Evolutionary conservation across 2,888 invertebrate species (phyloP).

Genomic region (Cancer borealis): DNA sequence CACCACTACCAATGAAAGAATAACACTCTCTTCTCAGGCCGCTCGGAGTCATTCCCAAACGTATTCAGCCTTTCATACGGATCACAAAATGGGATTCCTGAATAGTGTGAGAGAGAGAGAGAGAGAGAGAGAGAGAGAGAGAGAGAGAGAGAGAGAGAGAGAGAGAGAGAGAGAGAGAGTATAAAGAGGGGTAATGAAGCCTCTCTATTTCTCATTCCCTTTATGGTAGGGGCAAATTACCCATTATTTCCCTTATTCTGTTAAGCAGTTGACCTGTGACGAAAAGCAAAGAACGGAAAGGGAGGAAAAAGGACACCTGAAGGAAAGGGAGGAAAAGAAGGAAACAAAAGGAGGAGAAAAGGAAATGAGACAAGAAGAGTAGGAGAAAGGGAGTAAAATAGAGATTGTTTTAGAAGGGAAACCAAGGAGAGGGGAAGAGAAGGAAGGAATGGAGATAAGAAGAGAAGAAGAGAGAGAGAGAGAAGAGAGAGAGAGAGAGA

Average conservation of each 20-base stretch:
- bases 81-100: background rate
- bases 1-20: background rate
- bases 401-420: background rate
- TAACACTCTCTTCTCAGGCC: background rate
- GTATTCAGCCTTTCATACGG: background rate
- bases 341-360: background rate
- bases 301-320: background rate
- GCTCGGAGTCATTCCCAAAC: background rate
- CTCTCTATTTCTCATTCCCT: background rate
- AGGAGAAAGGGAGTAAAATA: background rate
- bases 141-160: conserved; percentile 12
- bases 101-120: background rate
- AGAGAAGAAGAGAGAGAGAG: no score
- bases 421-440: background rate
- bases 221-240: background rate
- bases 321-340: background rate
- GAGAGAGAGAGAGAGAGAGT: background rate
- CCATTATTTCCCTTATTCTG: background rate
- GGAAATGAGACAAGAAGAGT: background rate
- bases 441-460: background rate
- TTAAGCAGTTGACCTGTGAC: background rate
- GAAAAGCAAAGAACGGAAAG: background rate
- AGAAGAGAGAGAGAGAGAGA: no score
- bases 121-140: conserved; percentile 43
- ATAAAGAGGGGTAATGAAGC: background rate